Evolutionary conservation across 1,140 invertebrate genomes (phyloP), one percentile per base, ranked within the genome.

Genomic region (Chironomus striatipennis): DNA sequence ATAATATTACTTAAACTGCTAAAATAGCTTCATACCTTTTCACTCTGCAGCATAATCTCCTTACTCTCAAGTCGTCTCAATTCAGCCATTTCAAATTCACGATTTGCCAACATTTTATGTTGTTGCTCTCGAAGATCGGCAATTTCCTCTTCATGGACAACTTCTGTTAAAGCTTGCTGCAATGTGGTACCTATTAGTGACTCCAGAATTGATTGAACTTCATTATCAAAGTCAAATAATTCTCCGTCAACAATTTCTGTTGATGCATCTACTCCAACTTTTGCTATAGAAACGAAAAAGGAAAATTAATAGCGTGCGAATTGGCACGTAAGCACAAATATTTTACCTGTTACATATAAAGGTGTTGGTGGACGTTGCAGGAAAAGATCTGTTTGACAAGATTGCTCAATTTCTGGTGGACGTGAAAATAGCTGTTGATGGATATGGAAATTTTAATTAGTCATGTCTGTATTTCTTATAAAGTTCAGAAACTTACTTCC

Each of bases 211-310:
- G 94, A 93, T 78, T 90, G 89, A 8, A 95, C 93, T 82, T 96
- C 94, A 77, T 88, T 83, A 82, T 97, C 94, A 83, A 94, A 97
- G 83, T 96, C 90, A 82, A 92, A 94, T n/a, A 94, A 83, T 88
- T 97, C 94, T 74, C 93, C 93, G 4, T 93, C 90, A 77, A 89
- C 88, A 72, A 96, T 95, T 85, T 97, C 94, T 20, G 95, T 97
- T 76, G 83, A 84, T 1, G 85, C 88, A 83, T 96, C 94, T 34
- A 89, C 84, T 34, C 94, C 94, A 75, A 88, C 88, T 83, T 92
- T 94, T n/a, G 12, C 47, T 57, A 57, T 47, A 15, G n/a, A 5
- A 57, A 57, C 15, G 8, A 47, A 47, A 47, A 47, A 3, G 8
- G 7, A 2, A 47, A 47, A 47, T 4, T 47, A 47, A 47, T 15